phyloP scores from a whole-genome alignment of 2,888 invertebrate species.

The Pristionchus japonicus region DNA sequence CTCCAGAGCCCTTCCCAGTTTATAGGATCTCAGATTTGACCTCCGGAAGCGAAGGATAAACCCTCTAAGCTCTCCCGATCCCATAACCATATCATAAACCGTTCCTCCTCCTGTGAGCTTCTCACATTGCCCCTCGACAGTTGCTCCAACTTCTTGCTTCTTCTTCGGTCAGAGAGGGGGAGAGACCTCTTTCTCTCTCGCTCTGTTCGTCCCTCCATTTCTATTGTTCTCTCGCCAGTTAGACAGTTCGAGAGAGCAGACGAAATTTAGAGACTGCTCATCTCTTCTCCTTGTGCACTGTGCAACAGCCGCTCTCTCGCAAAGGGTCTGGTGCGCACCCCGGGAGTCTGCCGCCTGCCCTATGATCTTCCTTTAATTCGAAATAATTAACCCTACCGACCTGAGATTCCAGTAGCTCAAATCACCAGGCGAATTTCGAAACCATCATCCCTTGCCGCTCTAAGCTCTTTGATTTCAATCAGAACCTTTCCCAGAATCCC shows the following conservation, averaged over 20 bases:
- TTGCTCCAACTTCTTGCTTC: background rate
- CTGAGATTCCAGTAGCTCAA: too few relatives aligned
- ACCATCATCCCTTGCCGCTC: too few relatives aligned
- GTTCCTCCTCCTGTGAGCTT: slow-evolving; percentile 16
- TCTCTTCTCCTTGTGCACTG: background rate
- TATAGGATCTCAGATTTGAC: background rate
- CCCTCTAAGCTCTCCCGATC: background rate
- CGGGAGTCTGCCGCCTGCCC: background rate
- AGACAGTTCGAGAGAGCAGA: background rate
- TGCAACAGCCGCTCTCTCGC: background rate
- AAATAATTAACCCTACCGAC: background rate
- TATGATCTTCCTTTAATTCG: background rate
- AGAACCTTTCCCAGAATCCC: too few relatives aligned
- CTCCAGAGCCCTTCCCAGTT: background rate
- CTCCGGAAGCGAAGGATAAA: background rate
- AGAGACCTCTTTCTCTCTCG: background rate
- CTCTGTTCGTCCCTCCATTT: background rate
- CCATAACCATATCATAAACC: slow-evolving; percentile 23
- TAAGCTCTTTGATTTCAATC: too few relatives aligned
- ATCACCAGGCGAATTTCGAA: too few relatives aligned
- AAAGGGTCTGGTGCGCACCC: background rate
- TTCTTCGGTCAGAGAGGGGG: background rate
- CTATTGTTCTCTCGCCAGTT: background rate
- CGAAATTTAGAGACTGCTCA: background rate
- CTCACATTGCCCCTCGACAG: background rate